phyloP scores from a whole-genome alignment of 1,140 invertebrate genomes.

The Heliconius nattereri region DNA sequence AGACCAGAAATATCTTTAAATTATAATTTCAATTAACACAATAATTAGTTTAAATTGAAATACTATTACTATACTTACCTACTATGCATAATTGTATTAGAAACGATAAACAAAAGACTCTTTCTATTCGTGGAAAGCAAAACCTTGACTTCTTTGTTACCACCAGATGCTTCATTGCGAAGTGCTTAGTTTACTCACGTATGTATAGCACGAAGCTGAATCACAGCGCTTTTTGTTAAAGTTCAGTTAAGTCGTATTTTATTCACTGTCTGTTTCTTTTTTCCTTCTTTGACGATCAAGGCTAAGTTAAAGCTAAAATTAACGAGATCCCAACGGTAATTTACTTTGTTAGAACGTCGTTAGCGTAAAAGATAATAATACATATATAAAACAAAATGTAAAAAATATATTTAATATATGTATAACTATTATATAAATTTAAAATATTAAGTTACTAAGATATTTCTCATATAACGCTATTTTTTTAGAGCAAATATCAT shows the following conservation, averaged over 20 bases:
- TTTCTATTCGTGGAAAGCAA: background rate
- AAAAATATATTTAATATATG: no score
- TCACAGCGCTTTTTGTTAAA: background rate
- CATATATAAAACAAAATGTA: background rate
- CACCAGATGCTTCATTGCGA: background rate
- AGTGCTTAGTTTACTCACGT: background rate
- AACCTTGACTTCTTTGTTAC: background rate
- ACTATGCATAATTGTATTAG: background rate
- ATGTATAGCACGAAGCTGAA: background rate
- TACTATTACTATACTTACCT: background rate
- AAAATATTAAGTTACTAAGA: no score
- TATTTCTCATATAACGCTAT: no score
- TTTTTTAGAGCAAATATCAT: no score
- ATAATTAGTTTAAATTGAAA: background rate
- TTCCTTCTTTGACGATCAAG: slow-evolving; percentile 17
- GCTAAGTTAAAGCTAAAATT: slow-evolving; percentile 20
- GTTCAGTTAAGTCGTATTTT: slow-evolving; percentile 19
- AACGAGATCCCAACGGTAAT: slow-evolving; percentile 16
- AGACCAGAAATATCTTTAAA: background rate
- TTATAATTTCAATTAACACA: background rate
- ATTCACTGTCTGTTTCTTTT: slow-evolving; percentile 16
- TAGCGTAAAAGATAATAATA: background rate
- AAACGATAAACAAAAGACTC: background rate
- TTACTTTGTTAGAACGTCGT: background rate
- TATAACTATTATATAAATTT: no score